phyloP scores from a whole-genome alignment of 1,140 invertebrate genomes.

The Leptinotarsa defecta region DNA sequence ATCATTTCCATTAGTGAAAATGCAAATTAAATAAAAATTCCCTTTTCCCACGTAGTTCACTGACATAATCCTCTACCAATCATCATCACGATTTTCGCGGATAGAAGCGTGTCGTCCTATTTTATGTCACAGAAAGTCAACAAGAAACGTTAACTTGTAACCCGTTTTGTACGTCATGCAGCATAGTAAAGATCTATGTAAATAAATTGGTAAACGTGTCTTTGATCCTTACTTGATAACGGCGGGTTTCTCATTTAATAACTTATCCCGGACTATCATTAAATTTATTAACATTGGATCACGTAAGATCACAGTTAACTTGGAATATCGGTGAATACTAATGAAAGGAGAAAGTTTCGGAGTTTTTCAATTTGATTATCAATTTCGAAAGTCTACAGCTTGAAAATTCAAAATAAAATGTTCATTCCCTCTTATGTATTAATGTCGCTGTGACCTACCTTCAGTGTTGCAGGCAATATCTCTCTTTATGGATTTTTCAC shows the following conservation, averaged over 20 bases:
- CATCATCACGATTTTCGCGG: neutral
- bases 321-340: neutral
- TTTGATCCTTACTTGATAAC: neutral
- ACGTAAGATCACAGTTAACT: constrained; percentile 4
- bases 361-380: neutral
- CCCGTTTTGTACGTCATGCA: neutral
- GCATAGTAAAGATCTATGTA: constrained; percentile 12
- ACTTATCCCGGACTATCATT: neutral
- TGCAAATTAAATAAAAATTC: neutral
- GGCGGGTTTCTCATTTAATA: constrained; percentile 8
- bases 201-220: constrained; percentile 16
- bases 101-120: neutral
- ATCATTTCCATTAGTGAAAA: neutral
- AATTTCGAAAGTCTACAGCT: too few relatives aligned
- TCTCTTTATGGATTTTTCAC: too few relatives aligned
- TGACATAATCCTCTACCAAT: neutral
- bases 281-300: constrained; percentile 13
- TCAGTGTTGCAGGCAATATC: too few relatives aligned
- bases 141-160: neutral
- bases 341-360: neutral
- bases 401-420: too few relatives aligned
- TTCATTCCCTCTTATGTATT: too few relatives aligned
- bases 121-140: constrained; percentile 9
- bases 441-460: too few relatives aligned
- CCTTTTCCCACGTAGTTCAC: neutral